These are phyloP conservation scores for Cylloceria caligata DNA, from an alignment of 2,888 invertebrate genomes.

Conservation along the genomic window DNA sequence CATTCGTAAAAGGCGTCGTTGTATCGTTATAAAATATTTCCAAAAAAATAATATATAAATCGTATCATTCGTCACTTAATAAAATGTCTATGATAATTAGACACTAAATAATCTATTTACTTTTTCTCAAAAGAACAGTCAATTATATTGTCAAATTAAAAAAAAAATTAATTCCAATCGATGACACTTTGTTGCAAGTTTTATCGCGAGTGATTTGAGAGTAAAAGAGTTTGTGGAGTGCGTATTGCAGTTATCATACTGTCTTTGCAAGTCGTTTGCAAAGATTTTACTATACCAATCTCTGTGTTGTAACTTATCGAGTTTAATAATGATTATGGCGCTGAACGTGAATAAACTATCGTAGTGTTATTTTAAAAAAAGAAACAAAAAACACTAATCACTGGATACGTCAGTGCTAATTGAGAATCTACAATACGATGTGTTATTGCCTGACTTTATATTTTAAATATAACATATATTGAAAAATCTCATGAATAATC, in stretches of 20 bases:
- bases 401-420: conserved; percentile 62
- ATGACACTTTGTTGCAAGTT: not conserved
- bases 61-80: not conserved
- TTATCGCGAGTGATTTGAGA: conserved; percentile 18
- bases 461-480: conserved; percentile 57
- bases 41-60: not conserved
- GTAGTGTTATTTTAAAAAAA: conserved; percentile 52
- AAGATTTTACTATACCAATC: conserved; percentile 47
- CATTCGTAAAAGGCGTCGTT: conserved; percentile 2
- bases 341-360: conserved; percentile 61
- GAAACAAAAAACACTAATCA: conserved; percentile 60
- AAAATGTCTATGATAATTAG: conserved; percentile 14
- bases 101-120: not conserved
- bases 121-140: conserved; percentile 15
- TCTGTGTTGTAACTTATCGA: conserved; percentile 63
- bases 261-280: not conserved
- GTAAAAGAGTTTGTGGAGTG: conserved; percentile 10
- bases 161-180: conserved; percentile 29
- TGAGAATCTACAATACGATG: conserved; percentile 52
- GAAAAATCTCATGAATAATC: conserved; percentile 23
- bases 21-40: conserved; percentile 17
- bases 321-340: conserved; percentile 64
- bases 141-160: conserved; percentile 51
- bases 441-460: conserved; percentile 60
- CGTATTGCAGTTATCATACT: not conserved